phyloP scores from a whole-genome alignment of 35 echinoderm and acorn worm genomes.

The Hemicentrotus pulcherrimus region DNA sequence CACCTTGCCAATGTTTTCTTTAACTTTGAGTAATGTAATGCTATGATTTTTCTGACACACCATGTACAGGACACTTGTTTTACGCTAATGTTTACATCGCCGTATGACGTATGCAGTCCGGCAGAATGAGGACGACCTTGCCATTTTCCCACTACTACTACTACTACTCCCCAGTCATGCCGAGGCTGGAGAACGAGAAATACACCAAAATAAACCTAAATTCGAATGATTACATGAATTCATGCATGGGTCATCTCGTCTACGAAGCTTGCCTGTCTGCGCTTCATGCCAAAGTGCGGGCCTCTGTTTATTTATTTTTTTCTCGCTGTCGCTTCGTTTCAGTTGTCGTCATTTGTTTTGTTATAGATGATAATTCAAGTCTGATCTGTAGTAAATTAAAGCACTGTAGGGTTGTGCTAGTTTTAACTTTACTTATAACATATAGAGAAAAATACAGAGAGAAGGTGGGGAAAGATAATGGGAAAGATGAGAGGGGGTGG shows the following conservation, averaged over 20 bases:
- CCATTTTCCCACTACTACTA: not conserved
- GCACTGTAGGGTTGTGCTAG: no score
- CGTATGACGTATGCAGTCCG: not conserved
- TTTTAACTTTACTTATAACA: not conserved
- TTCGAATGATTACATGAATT: constrained; percentile 12
- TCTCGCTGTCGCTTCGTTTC: not conserved
- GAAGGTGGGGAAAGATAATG: not conserved
- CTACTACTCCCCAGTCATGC: not conserved
- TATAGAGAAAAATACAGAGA: not conserved
- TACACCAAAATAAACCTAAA: not conserved
- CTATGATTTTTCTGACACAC: not conserved
- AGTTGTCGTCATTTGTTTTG: not conserved
- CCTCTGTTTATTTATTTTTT: not conserved
- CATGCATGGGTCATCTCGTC: not conserved
- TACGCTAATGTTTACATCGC: constrained; percentile 17
- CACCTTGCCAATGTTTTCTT: not conserved
- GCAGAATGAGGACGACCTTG: not conserved
- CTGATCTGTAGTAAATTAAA: no score
- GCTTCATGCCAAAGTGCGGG: not conserved
- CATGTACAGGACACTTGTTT: not conserved
- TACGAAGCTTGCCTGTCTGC: not conserved
- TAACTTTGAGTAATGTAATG: not conserved
- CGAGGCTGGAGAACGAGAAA: not conserved
- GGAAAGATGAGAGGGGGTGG: not conserved
- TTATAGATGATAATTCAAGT: no score